Percentiles rank a stretch among this genome's conserved stretches.
These are phyloP conservation scores for Tupaia tana DNA, from an alignment of 2,113 vertebrate species.

Conservation along the genomic window DNA sequence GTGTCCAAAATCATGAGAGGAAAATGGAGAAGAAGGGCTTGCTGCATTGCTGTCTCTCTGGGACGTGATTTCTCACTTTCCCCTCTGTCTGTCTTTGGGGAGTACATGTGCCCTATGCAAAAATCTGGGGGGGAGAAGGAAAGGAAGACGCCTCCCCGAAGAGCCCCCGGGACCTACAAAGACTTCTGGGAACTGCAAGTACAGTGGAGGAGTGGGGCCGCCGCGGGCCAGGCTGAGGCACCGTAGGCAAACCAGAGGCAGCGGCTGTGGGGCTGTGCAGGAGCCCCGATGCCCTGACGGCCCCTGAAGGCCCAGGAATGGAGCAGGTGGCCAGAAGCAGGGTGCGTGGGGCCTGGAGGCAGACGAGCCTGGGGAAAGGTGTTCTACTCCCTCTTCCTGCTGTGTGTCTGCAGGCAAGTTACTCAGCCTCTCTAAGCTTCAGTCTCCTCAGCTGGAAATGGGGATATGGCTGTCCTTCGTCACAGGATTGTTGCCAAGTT, in stretches of 20 bases:
- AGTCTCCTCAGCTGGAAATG: neutral
- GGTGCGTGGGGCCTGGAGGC: neutral
- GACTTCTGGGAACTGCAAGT: neutral
- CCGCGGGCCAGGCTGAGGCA: neutral
- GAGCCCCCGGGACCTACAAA: too few species aligned
- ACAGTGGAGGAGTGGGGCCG: neutral
- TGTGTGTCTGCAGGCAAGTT: too few species aligned
- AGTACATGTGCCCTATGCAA: too few species aligned
- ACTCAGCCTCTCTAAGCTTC: neutral
- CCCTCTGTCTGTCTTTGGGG: too few species aligned
- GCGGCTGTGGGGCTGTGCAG: neutral
- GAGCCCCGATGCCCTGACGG: neutral
- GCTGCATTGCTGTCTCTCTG: too few species aligned
- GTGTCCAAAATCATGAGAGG: too few species aligned
- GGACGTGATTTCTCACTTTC: too few species aligned
- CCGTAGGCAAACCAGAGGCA: too few species aligned
- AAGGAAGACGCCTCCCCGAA: neutral
- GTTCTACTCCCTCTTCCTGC: neutral
- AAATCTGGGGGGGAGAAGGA: neutral
- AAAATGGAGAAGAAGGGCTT: too few species aligned
- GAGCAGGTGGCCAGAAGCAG: neutral
- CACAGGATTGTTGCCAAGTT: neutral
- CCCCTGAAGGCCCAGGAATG: too few species aligned
- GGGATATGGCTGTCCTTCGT: neutral
- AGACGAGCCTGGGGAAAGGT: accelerated